phyloP scores from a whole-genome alignment of 2,888 invertebrate species.

The Agrochola lychnidis region DNA sequence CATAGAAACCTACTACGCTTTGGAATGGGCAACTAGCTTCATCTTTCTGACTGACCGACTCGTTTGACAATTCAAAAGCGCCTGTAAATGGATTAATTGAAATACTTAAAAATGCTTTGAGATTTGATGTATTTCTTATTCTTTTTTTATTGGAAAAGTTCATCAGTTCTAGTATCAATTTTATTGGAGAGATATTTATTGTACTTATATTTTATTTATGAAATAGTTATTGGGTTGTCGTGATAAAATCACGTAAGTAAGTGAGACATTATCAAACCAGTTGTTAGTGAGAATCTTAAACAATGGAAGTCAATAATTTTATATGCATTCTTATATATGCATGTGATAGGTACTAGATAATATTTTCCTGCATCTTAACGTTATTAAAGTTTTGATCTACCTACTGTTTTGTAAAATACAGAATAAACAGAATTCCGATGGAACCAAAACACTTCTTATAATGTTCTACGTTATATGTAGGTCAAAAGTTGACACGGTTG shows the following conservation, averaged over 20 bases:
- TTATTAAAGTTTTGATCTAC: background rate
- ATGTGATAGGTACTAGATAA: constrained; percentile 23
- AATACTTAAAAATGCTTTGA: background rate
- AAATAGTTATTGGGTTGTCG: constrained; percentile 28
- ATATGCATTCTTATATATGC: constrained; percentile 24
- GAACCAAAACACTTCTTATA: background rate
- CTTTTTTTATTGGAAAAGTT: background rate
- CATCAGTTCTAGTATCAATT: background rate
- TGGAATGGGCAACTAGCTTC: background rate
- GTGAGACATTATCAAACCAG: constrained; percentile 54
- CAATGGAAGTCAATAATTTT: constrained; percentile 51
- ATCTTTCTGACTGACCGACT: background rate
- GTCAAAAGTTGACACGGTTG: constrained; percentile 9
- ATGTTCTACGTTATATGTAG: constrained; percentile 13
- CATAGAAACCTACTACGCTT: background rate
- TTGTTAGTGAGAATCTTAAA: constrained; percentile 45
- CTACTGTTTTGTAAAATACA: background rate
- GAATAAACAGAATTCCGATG: background rate
- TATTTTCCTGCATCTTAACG: background rate
- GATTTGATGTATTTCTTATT: background rate
- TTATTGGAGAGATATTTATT: background rate
- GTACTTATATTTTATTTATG: constrained; percentile 5
- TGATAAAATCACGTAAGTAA: constrained; percentile 28
- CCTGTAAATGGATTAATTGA: background rate
- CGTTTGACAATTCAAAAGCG: background rate